Evolutionary conservation across 2,797 vertebrate species (phyloP).

Genomic region (Spinus pinus): DNA sequence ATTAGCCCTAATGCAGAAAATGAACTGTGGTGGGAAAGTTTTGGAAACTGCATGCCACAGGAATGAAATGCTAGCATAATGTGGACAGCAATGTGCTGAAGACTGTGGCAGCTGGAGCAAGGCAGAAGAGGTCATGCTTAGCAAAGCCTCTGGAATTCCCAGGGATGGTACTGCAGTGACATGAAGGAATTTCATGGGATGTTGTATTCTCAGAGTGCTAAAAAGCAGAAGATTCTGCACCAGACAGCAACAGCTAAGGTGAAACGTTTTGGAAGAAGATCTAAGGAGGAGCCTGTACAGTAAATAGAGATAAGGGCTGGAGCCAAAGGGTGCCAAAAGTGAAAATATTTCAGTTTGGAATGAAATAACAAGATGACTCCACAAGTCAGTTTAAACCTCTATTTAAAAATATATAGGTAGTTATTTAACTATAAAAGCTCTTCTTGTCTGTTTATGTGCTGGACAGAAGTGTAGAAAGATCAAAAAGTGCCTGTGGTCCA

Average conservation of each 20-base stretch:
- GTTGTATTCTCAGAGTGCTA: background rate
- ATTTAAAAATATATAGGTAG: background rate
- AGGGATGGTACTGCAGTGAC: background rate
- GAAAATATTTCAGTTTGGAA: slow-evolving; percentile 10
- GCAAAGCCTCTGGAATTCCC: slow-evolving; percentile 50
- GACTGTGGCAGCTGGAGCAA: background rate
- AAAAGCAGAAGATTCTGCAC: background rate
- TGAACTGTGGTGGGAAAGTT: background rate
- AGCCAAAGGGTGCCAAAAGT: slow-evolving; percentile 14
- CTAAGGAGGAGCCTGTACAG: background rate
- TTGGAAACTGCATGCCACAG: background rate
- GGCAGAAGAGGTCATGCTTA: slow-evolving; percentile 11
- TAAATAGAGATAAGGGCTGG: background rate
- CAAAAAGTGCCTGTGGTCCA: background rate
- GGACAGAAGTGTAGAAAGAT: background rate
- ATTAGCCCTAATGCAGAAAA: background rate
- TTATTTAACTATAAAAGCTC: background rate
- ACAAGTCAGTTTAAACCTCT: background rate
- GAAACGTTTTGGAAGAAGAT: slow-evolving; percentile 16
- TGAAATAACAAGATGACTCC: background rate
- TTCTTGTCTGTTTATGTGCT: background rate
- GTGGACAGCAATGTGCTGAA: background rate
- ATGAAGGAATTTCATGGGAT: background rate
- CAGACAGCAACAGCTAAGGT: background rate
- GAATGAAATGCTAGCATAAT: background rate